Base-by-base conservation (phyloP, 2,888 invertebrate species). In the Disparrhopalites patrizii region DNA sequence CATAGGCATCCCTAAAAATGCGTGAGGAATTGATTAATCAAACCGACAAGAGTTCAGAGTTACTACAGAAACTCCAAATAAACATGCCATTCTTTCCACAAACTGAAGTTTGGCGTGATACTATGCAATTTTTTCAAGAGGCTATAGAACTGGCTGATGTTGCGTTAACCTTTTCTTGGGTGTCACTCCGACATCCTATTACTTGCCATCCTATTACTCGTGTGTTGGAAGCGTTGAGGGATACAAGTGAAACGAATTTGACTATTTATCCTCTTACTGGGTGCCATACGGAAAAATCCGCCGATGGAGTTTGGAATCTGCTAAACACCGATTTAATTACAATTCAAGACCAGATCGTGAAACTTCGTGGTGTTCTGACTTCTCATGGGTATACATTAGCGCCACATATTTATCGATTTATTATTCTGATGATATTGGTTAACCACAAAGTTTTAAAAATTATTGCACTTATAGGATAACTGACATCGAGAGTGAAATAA, bases 401-500 rank as follows among this genome's bases (percentile, higher is more conserved):
- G n/a, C n/a, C n/a, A n/a, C n/a, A n/a, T n/a, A n/a, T n/a, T n/a
- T n/a, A n/a, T n/a, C n/a, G n/a, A n/a, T n/a, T n/a, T n/a, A n/a
- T n/a, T n/a, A n/a, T n/a, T 43, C n/a, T 10, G 8, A 43, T 20
- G 20, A 23, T 8, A 8, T 47, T 7, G 23, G 8, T 20, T 47
- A 23, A 36, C 15, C 7, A 36, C 23, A 47, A 7, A 20, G 23
- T 47, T 4, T 3, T 18, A 47, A 43, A 43, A 43, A 43, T 7
- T 50, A 27, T 60, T 20, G 36, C 28, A 10, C 18, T 38, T 38
- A 1, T n/a, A 64, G 64, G 20, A 65, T 65, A 33, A 51, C 58
- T n/a, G 60, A 65, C 38, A 36, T 65, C 28, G 52, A 58, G 1
- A 52, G 51, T 30, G 65, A 65, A 51, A 65, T 65, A 25, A 30